Conservation (phyloP, 2,797 vertebrate genomes). For the Cossypha polioptera region DNA sequence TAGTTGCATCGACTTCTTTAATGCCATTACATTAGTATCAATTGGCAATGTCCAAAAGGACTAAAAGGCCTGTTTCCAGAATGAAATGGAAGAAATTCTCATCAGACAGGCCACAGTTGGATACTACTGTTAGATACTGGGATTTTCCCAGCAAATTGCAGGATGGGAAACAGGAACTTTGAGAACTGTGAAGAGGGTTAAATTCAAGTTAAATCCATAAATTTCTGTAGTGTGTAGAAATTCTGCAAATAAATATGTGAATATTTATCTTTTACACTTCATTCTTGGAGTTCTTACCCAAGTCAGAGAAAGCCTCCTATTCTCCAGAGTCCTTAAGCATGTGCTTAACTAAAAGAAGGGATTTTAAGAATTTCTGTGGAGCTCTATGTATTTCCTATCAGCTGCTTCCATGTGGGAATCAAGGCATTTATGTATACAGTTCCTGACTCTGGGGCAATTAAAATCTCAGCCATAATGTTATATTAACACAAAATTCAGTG, state of each 20-base stretch:
- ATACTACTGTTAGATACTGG: background rate
- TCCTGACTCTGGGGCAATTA: slow-evolving; percentile 60
- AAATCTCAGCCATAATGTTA: slow-evolving; percentile 52
- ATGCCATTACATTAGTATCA: background rate
- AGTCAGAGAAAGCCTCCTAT: background rate
- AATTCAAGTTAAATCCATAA: background rate
- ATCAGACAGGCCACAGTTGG: background rate
- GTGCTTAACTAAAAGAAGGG: background rate
- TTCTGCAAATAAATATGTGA: background rate
- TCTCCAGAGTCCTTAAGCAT: background rate
- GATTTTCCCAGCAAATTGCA: background rate
- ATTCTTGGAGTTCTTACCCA: background rate
- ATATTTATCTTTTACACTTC: background rate
- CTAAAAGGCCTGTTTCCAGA: background rate
- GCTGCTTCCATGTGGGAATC: background rate
- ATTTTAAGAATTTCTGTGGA: slow-evolving; percentile 12
- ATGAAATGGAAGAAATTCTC: background rate
- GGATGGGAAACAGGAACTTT: background rate
- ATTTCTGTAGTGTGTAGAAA: background rate
- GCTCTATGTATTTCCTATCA: background rate
- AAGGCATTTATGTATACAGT: slow-evolving; percentile 32
- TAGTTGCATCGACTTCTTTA: background rate
- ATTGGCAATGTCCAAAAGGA: background rate
- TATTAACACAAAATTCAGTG: slow-evolving; percentile 33
- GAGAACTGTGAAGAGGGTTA: background rate